These are phyloP conservation scores for Phycodurus eques DNA, from an alignment of 2,113 vertebrate species.

Conservation along the genomic window DNA sequence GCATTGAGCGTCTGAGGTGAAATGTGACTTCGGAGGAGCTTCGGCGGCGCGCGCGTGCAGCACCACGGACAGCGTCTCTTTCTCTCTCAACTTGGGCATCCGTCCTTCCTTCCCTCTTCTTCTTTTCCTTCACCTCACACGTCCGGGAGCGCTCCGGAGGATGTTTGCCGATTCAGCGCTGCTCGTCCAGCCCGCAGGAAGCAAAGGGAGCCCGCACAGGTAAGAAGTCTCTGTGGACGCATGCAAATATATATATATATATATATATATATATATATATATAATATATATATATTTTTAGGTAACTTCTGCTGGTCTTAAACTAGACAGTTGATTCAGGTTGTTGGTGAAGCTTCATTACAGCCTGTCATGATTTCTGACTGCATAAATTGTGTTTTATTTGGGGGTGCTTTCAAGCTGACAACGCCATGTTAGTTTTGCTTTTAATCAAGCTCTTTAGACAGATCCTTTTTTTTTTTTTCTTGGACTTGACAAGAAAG, in stretches of 20 bases:
- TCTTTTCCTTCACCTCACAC: conserved; percentile 3
- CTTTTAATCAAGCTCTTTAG: neutral
- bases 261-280: neutral
- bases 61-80: conserved; percentile 69
- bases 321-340: neutral
- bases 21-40: conserved; percentile 29
- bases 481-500: neutral
- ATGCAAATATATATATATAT: neutral
- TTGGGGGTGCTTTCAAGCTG: neutral
- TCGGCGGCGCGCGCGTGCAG: conserved; percentile 44
- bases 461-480: neutral
- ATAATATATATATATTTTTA: conserved; percentile 5
- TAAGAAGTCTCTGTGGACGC: conserved; percentile 34
- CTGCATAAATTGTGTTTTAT: neutral
- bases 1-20: neutral
- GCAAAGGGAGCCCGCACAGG: conserved; percentile 43
- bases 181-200: conserved; percentile 29
- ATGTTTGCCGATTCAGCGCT: conserved; percentile 26
- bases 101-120: neutral
- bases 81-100: neutral
- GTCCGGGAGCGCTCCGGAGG: conserved; percentile 17
- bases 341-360: neutral
- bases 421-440: neutral
- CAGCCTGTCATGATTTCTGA: neutral
- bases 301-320: neutral